phyloP scores from a whole-genome alignment of 2,113 vertebrate species.

The Chlorodrepanis virens region DNA sequence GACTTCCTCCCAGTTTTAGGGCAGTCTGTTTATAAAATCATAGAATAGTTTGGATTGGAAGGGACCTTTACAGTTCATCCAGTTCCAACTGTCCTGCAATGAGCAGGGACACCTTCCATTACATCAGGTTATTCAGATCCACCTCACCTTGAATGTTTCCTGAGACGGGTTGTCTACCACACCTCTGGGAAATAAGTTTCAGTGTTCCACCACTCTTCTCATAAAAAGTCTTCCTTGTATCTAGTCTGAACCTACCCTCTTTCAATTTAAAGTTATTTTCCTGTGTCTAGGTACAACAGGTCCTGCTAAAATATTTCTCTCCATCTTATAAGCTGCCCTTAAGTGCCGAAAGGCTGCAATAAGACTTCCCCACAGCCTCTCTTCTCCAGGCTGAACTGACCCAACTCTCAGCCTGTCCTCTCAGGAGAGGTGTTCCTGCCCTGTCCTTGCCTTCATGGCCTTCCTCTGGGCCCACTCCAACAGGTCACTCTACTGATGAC shows the following conservation, averaged over 20 bases:
- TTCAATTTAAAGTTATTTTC: neutral
- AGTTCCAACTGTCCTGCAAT: fast-evolving
- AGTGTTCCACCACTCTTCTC: neutral
- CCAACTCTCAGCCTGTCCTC: neutral
- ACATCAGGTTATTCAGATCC: neutral
- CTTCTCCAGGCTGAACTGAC: neutral
- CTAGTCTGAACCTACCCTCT: no score
- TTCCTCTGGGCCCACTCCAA: fast-evolving
- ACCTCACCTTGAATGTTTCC: neutral
- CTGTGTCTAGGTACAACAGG: neutral
- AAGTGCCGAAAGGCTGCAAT: fast-evolving
- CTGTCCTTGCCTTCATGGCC: neutral
- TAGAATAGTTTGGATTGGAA: neutral
- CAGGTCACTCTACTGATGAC: neutral
- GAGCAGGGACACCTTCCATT: neutral
- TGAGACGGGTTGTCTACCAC: fast-evolving
- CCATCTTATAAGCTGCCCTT: neutral
- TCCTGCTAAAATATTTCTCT: neutral
- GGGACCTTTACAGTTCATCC: neutral
- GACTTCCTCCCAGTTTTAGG: neutral
- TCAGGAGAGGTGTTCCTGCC: fast-evolving
- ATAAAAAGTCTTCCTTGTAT: neutral
- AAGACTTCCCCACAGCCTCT: neutral
- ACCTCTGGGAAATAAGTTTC: neutral
- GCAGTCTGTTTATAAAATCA: neutral